These are phyloP conservation scores for Anthopleura sola DNA, from an alignment of 64 coral and sea anemone species.

Conservation along the genomic window DNA sequence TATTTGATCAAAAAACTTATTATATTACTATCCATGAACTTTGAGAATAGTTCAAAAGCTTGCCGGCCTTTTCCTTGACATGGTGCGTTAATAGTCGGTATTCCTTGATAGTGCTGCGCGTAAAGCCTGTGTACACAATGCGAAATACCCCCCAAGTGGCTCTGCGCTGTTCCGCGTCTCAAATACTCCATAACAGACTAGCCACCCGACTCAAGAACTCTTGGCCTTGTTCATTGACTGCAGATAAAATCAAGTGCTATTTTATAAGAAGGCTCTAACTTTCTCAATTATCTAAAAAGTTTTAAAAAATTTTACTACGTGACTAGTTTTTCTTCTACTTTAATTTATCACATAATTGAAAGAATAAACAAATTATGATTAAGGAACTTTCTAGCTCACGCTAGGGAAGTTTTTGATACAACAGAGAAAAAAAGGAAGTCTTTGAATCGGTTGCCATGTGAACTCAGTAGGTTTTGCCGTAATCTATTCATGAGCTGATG, in stretches of 20 bases:
- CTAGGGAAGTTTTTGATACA: neutral
- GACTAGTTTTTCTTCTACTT: neutral
- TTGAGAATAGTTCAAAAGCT: neutral
- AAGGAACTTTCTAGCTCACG: neutral
- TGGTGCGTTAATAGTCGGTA: neutral
- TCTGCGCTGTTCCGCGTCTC: neutral
- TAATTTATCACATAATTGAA: neutral
- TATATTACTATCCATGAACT: neutral
- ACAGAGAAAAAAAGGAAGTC: neutral
- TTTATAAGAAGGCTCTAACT: neutral
- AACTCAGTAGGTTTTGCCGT: neutral
- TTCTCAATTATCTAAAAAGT: neutral
- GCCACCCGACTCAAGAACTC: neutral
- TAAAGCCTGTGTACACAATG: constrained; percentile 9
- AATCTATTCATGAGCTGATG: neutral
- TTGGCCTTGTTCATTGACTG: too few species aligned
- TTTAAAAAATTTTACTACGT: neutral
- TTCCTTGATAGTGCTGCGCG: neutral
- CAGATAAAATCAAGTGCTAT: neutral
- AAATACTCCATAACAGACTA: neutral
- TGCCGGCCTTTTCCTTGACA: neutral
- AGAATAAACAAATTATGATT: neutral
- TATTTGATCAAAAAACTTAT: neutral
- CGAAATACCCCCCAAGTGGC: neutral
- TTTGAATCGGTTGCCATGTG: neutral